Percentiles rank a stretch among this genome's conserved stretches.
These are phyloP conservation scores for Lithobates sylvaticus DNA, from an alignment of 2,797 vertebrate species.

Conservation along the genomic window DNA sequence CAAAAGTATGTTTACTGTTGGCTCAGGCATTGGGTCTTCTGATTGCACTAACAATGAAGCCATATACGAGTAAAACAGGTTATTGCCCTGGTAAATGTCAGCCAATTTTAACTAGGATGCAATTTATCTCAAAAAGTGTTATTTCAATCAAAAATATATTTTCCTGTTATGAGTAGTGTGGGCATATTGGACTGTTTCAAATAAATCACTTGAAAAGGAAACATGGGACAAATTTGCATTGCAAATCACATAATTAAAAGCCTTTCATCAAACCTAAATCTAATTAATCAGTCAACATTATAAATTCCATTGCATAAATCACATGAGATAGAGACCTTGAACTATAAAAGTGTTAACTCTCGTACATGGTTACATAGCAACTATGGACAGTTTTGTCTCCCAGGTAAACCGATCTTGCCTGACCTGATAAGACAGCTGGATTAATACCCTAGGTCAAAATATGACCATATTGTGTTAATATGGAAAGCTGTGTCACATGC, in stretches of 20 bases:
- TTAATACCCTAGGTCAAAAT: no score
- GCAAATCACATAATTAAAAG: constrained; percentile 23
- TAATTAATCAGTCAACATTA: constrained; percentile 9
- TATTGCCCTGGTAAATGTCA: no score
- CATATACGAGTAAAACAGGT: no score
- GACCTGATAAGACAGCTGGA: no score
- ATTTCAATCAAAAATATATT: background rate
- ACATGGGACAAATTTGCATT: background rate
- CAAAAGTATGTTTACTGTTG: no score
- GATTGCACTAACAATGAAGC: no score
- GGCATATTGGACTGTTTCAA: background rate
- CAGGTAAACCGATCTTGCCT: background rate
- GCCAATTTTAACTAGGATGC: no score
- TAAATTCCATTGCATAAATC: constrained; percentile 15
- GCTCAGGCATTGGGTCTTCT: no score
- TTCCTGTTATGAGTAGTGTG: background rate
- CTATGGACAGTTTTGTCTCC: background rate
- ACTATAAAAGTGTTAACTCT: background rate
- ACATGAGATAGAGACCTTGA: background rate
- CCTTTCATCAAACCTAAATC: constrained; percentile 19
- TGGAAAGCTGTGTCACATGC: no score
- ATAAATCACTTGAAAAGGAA: background rate
- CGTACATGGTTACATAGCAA: background rate
- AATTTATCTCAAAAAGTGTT: background rate
- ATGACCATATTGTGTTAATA: no score